Conservation (phyloP, 2,888 invertebrate genomes). For the Caprella mutica region DNA sequence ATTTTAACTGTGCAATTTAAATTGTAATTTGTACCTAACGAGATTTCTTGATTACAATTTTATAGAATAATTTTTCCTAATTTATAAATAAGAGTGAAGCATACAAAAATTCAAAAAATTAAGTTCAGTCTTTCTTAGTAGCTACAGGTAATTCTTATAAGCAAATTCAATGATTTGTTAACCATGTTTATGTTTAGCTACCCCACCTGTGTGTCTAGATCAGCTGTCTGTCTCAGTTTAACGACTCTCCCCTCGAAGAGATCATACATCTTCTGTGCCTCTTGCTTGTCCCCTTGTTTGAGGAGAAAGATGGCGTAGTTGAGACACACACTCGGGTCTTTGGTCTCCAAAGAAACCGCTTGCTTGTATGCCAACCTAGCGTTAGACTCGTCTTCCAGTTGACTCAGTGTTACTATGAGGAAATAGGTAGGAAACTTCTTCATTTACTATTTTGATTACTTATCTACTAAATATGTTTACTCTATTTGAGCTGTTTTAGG, state of each 20-base stretch:
- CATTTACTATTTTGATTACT: slow-evolving; percentile 7
- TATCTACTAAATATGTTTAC: too few species aligned
- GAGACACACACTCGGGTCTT: slow-evolving; percentile 53
- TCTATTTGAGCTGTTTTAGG: too few species aligned
- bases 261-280: slow-evolving; percentile 19
- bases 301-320: slow-evolving; percentile 57
- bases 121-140: too few species aligned
- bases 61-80: too few species aligned
- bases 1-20: too few species aligned
- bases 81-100: too few species aligned
- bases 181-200: not conserved
- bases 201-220: slow-evolving; percentile 1
- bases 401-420: slow-evolving; percentile 54
- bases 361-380: slow-evolving; percentile 62
- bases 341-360: slow-evolving; percentile 51
- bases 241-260: slow-evolving; percentile 28
- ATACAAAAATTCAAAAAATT: too few species aligned
- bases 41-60: too few species aligned
- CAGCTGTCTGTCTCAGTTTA: slow-evolving; percentile 15
- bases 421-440: not conserved
- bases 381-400: slow-evolving; percentile 63
- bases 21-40: too few species aligned
- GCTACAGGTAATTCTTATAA: too few species aligned
- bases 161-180: too few species aligned
- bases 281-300: slow-evolving; percentile 42